phyloP scores from a whole-genome alignment of 2,113 vertebrate species.

The Nestor notabilis region DNA sequence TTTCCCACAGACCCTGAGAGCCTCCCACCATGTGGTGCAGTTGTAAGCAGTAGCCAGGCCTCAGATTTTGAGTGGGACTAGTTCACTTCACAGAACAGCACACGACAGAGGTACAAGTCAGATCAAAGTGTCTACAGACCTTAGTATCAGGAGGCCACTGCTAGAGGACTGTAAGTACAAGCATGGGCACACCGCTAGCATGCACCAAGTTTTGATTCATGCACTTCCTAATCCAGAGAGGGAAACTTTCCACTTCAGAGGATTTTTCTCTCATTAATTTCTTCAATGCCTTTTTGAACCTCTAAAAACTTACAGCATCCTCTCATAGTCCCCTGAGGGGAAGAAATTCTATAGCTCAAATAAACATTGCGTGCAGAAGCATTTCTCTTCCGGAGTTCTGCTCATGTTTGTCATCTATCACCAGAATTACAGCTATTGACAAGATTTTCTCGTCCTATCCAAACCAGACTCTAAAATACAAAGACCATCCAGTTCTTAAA shows the following conservation, averaged over 20 bases:
- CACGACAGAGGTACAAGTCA: neutral
- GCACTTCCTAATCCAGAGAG: neutral
- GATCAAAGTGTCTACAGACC: neutral
- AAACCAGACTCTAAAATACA: neutral
- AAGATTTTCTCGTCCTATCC: neutral
- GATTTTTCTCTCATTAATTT: neutral
- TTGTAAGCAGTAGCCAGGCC: neutral
- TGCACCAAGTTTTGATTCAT: neutral
- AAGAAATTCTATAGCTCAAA: neutral
- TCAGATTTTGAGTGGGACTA: neutral
- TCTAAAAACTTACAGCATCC: neutral
- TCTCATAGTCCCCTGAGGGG: accelerated
- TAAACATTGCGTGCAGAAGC: neutral
- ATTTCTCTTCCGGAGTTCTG: neutral
- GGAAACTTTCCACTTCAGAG: neutral
- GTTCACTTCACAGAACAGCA: neutral
- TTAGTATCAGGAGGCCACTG: neutral
- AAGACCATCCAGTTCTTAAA: neutral
- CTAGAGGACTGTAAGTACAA: neutral
- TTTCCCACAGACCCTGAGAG: too few species aligned
- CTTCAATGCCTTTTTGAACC: neutral
- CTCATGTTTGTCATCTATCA: neutral
- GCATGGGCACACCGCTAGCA: neutral
- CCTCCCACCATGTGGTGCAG: neutral
- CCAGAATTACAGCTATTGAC: neutral